phyloP scores from a whole-genome alignment of 1,140 invertebrate genomes.

The Copidosoma floridanum region DNA sequence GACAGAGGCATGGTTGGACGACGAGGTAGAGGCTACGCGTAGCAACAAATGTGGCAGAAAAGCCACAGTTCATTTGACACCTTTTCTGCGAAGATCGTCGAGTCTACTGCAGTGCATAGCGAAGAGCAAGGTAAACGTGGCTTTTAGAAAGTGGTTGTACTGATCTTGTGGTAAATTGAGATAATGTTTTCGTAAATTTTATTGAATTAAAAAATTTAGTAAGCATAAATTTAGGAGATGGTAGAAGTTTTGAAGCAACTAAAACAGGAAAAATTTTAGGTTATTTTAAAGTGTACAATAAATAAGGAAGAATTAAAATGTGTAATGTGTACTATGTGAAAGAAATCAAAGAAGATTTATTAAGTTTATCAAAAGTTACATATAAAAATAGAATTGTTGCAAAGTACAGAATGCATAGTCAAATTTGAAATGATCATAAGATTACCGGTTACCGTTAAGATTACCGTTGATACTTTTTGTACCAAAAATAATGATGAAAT shows the following conservation, averaged over 20 bases:
- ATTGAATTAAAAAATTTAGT: not conserved
- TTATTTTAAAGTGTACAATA: not conserved
- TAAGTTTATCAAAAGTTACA: not conserved
- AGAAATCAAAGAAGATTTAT: slow-evolving; percentile 4
- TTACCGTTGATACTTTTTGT: too few relatives aligned
- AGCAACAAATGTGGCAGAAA: too few relatives aligned
- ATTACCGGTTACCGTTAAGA: too few relatives aligned
- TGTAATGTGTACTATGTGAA: slow-evolving; percentile 5
- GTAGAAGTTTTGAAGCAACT: slow-evolving; percentile 9
- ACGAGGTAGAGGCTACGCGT: too few relatives aligned
- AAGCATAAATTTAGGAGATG: not conserved
- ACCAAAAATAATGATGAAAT: not conserved
- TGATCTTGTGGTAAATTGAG: not conserved
- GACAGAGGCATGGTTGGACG: too few relatives aligned
- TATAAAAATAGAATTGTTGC: slow-evolving; percentile 1
- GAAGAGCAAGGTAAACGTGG: too few relatives aligned
- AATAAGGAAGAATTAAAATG: not conserved
- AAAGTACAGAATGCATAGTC: too few relatives aligned
- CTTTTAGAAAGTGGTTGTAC: slow-evolving; percentile 1
- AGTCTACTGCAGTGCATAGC: too few relatives aligned
- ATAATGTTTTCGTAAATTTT: not conserved
- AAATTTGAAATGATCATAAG: not conserved
- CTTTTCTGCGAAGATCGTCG: too few relatives aligned
- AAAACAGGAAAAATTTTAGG: not conserved
- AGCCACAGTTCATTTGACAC: too few relatives aligned